A percentile compares a stretch with the other conserved stretches of the same genome.
These are phyloP conservation scores for Australoheros scitulus DNA, from an alignment of 2,113 vertebrate species.

Conservation along the genomic window DNA sequence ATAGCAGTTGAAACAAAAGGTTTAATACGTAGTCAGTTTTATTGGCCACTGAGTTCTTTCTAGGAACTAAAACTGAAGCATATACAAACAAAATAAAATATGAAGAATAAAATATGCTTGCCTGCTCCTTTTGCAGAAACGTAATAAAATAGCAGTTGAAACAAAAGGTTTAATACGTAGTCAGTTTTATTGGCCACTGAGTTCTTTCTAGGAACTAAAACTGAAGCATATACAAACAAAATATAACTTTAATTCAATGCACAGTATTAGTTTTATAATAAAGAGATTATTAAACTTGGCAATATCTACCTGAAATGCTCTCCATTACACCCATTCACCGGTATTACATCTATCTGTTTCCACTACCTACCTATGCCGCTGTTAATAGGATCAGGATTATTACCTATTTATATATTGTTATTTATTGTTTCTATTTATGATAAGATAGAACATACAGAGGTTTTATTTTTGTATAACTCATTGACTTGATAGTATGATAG, in stretches of 20 bases:
- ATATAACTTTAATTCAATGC: fast-evolving
- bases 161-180: not conserved
- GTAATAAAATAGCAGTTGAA: not conserved
- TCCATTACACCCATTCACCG: too few species aligned
- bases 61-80: not conserved
- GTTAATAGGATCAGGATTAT: too few species aligned
- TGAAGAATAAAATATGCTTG: not conserved
- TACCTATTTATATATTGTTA: too few species aligned
- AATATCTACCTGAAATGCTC: too few species aligned
- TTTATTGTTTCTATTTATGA: too few species aligned
- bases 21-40: not conserved
- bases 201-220: not conserved
- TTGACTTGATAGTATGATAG: too few species aligned
- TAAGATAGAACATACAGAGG: too few species aligned
- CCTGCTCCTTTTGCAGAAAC: not conserved
- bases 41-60: not conserved
- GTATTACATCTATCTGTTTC: too few species aligned
- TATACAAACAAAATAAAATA: not conserved
- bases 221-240: not conserved
- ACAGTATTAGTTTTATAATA: not conserved
- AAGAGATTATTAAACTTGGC: not conserved
- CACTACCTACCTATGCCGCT: too few species aligned
- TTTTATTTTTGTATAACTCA: too few species aligned
- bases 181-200: not conserved
- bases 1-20: not conserved